Percentiles rank a stretch among this genome's conserved stretches.
Conservation (phyloP, 2,113 vertebrate genomes). For the Paracanthobrama guichenoti region DNA sequence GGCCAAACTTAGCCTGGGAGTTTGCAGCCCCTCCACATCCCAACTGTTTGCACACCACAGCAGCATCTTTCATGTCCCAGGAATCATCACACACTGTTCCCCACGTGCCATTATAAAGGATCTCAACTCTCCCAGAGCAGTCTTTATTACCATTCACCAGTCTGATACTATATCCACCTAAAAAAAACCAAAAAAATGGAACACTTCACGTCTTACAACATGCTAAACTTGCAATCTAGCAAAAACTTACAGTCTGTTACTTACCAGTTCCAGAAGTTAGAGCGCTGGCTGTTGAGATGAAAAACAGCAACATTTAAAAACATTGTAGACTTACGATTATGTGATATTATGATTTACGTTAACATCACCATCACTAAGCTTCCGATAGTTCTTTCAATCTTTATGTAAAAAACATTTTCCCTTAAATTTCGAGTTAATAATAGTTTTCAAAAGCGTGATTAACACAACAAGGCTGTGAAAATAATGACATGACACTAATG, state of each 20-base stretch:
- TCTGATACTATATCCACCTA: constrained; percentile 44
- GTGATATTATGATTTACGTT: not conserved
- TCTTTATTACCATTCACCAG: constrained; percentile 21
- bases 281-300: not conserved
- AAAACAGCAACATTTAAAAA: not conserved
- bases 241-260: not conserved
- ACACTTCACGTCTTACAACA: too few species aligned
- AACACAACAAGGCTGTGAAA: too few species aligned
- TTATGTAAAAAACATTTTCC: too few species aligned
- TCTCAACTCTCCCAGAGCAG: constrained; percentile 63
- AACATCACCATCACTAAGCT: too few species aligned
- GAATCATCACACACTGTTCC: not conserved
- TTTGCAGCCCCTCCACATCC: constrained; percentile 58
- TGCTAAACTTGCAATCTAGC: too few species aligned
- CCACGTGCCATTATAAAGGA: constrained; percentile 18
- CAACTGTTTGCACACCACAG: constrained; percentile 47
- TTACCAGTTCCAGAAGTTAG: not conserved
- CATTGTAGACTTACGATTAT: not conserved
- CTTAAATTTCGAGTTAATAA: too few species aligned
- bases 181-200: too few species aligned
- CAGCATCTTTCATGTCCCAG: not conserved
- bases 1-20: constrained; percentile 57
- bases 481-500: too few species aligned
- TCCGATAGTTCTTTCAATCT: too few species aligned
- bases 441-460: too few species aligned